Evolutionary conservation across 2,797 vertebrate genomes (phyloP).

Genomic region (Chiroxiphia lanceolata): DNA sequence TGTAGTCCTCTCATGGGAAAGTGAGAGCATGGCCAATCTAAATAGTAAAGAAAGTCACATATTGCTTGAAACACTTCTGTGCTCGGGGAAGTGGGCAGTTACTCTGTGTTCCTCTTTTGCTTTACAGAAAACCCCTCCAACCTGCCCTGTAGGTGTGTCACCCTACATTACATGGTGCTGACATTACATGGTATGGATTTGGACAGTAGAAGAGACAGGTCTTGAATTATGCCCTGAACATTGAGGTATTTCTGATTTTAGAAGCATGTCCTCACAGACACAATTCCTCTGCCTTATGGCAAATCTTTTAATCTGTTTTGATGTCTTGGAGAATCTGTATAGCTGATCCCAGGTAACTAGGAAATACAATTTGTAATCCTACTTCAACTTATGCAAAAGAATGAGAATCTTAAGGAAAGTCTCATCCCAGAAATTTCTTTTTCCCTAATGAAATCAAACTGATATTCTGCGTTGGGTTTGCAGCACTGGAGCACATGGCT

Average conservation of each 20-base stretch:
- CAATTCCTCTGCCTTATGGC: background rate
- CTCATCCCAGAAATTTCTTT: background rate
- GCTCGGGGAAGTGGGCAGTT: background rate
- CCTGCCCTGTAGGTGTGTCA: background rate
- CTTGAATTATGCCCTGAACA: background rate
- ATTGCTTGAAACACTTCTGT: background rate
- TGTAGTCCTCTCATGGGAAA: background rate
- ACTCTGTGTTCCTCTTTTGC: background rate
- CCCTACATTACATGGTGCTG: background rate
- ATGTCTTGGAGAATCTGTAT: background rate
- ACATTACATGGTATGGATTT: background rate
- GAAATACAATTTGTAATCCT: background rate
- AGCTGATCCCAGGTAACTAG: background rate
- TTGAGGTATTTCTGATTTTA: background rate
- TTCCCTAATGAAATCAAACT: background rate
- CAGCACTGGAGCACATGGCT: background rate
- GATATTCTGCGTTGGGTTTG: background rate
- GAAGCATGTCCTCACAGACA: background rate
- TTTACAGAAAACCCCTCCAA: background rate
- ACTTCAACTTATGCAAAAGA: background rate
- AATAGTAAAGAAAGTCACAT: background rate
- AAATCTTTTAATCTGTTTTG: background rate
- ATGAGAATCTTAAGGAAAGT: background rate
- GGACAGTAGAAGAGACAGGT: background rate
- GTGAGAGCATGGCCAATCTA: background rate